These are phyloP conservation scores for Scaptomyza tumidula DNA, from an alignment of 2,888 invertebrate species.

Conservation along the genomic window DNA sequence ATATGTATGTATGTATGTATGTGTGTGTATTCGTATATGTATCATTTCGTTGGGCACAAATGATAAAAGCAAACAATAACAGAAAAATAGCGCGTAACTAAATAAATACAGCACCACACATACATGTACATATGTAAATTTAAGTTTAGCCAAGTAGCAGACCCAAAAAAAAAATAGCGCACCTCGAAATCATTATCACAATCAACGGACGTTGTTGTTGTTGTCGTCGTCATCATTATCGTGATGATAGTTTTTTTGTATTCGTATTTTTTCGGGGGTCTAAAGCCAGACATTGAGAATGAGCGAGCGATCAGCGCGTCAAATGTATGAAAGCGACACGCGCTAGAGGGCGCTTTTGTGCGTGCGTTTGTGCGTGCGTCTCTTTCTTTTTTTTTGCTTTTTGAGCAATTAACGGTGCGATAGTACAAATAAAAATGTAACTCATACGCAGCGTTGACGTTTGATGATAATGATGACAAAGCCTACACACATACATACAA, in stretches of 20 bases:
- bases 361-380: conserved; percentile 11
- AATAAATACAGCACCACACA: conserved; percentile 45
- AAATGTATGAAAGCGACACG: not conserved
- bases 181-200: conserved; percentile 50
- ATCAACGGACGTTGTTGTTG: conserved; percentile 26
- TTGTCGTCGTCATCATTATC: conserved; percentile 31
- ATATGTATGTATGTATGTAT: no score
- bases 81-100: conserved; percentile 57
- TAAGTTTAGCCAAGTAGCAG: conserved; percentile 34
- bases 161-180: conserved; percentile 16
- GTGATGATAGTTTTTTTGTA: conserved; percentile 26
- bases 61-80: conserved; percentile 51
- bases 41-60: conserved; percentile 42
- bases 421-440: conserved; percentile 20
- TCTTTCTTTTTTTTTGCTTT: not conserved
- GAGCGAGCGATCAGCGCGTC: conserved; percentile 8
- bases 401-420: conserved; percentile 13
- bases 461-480: not conserved
- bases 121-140: conserved; percentile 52
- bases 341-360: conserved; percentile 8
- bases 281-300: conserved; percentile 14
- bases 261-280: conserved; percentile 18
- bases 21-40: not conserved
- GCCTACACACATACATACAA: conserved; percentile 6
- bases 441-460: conserved; percentile 32